These are phyloP conservation scores for Helogale parvula DNA, from an alignment of 2,113 vertebrate genomes.

Conservation along the genomic window DNA sequence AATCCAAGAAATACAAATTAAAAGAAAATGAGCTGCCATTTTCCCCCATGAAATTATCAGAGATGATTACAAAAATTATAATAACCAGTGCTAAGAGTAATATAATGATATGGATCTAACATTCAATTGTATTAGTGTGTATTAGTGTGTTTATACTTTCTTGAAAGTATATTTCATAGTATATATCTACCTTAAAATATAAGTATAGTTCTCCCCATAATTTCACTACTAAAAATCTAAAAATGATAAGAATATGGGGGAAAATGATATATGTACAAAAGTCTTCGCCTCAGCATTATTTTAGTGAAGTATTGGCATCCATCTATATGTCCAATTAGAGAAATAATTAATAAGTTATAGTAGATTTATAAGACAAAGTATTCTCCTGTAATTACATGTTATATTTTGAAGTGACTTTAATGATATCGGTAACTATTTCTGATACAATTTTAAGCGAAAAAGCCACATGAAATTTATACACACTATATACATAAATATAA, in stretches of 20 bases:
- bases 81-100: neutral
- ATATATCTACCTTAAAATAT: neutral
- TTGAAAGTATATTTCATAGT: neutral
- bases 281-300: neutral
- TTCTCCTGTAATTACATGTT: neutral
- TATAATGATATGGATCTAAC: neutral
- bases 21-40: neutral
- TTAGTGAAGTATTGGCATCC: conserved; percentile 3
- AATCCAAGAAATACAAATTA: conserved; percentile 18
- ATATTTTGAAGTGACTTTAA: neutral
- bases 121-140: neutral
- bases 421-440: neutral
- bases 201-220: neutral
- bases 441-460: conserved; percentile 18
- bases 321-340: conserved; percentile 2
- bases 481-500: neutral
- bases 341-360: neutral
- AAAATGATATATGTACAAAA: neutral
- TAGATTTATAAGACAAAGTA: neutral
- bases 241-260: neutral
- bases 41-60: conserved; percentile 1
- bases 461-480: neutral
- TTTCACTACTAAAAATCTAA: neutral
- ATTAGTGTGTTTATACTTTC: too few species aligned
- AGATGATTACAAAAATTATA: neutral